These are phyloP conservation scores for Tipula vernalis DNA, from an alignment of 2,888 invertebrate species.

Conservation along the genomic window DNA sequence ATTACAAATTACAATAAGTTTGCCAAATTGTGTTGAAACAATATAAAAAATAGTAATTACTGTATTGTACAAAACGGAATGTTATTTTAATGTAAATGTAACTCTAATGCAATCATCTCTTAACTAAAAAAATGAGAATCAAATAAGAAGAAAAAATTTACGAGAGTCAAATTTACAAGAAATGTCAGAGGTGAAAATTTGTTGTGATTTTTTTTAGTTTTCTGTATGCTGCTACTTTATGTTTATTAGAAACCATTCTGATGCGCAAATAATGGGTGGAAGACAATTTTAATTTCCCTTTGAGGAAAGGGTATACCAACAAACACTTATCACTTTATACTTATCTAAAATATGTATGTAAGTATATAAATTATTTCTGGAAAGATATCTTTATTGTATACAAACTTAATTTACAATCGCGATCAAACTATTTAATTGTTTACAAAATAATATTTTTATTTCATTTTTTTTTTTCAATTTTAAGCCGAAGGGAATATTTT, in stretches of 20 bases:
- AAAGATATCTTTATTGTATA: background rate
- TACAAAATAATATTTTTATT: background rate
- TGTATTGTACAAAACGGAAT: background rate
- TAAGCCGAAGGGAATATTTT: background rate
- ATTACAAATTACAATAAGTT: background rate
- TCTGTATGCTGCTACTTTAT: background rate
- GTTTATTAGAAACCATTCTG: background rate
- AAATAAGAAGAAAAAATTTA: background rate
- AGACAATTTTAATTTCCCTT: background rate
- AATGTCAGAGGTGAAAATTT: background rate
- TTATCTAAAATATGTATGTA: background rate
- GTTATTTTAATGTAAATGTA: background rate
- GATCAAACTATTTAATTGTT: background rate
- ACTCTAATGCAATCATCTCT: background rate
- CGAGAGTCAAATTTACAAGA: background rate
- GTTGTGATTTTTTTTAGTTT: background rate
- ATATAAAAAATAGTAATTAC: background rate
- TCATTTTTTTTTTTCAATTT: background rate
- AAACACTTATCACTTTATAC: background rate
- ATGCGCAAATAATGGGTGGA: background rate
- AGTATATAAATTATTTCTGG: background rate
- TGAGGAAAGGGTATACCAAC: background rate
- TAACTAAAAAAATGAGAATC: background rate
- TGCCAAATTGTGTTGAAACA: background rate
- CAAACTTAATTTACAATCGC: background rate